These are phyloP conservation scores for Barbus barbus DNA, from an alignment of 2,113 vertebrate species.

Conservation along the genomic window DNA sequence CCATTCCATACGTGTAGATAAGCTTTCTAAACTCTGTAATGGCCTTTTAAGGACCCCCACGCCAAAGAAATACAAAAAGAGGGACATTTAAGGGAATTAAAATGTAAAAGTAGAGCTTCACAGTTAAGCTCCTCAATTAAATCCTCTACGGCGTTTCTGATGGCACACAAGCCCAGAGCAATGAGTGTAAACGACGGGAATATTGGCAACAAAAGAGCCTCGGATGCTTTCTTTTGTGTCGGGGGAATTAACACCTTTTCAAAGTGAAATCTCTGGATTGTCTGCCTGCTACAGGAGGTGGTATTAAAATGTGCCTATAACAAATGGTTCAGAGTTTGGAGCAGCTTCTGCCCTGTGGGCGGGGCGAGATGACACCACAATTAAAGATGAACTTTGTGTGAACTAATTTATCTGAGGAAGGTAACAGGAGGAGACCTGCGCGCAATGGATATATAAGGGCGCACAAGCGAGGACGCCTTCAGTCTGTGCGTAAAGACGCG, in stretches of 20 bases:
- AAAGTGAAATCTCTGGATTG: constrained; percentile 71
- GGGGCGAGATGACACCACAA: constrained; percentile 83
- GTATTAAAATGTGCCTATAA: constrained; percentile 75
- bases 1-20: too few species aligned
- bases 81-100: constrained; percentile 39
- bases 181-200: constrained; percentile 71
- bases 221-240: constrained; percentile 70
- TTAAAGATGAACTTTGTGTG: constrained; percentile 99
- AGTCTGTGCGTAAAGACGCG: constrained; percentile 46
- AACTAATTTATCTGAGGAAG: constrained; percentile 98
- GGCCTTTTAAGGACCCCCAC: not conserved
- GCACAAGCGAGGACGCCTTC: constrained; percentile 42
- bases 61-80: constrained; percentile 15
- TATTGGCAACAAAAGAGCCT: constrained; percentile 72
- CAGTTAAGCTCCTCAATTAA: constrained; percentile 56
- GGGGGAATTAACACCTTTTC: constrained; percentile 73
- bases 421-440: constrained; percentile 81
- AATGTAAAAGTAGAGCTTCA: constrained; percentile 32
- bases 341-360: constrained; percentile 79
- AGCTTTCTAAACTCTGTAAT: not conserved
- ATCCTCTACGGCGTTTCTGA: constrained; percentile 61
- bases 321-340: constrained; percentile 84
- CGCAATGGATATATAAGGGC: constrained; percentile 84
- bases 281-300: constrained; percentile 78
- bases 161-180: constrained; percentile 63